Evolutionary conservation across 2,888 invertebrate genomes (phyloP).

Genomic region (Megalurothrips usitatus): DNA sequence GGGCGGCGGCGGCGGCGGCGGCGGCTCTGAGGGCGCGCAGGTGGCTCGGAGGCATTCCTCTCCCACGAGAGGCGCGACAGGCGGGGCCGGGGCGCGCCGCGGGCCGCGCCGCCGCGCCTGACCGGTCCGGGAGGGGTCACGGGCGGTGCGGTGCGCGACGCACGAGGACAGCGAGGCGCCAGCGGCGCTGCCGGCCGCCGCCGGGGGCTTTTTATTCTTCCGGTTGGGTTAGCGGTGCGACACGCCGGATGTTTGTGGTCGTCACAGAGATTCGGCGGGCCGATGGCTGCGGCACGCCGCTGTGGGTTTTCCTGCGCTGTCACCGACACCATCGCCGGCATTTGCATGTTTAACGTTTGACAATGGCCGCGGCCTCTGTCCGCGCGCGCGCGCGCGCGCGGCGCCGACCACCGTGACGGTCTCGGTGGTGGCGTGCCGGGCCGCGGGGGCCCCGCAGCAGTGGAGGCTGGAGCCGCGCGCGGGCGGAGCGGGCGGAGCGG

Average conservation of each 20-base stretch:
- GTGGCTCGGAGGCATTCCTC: no score
- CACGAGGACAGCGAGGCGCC: no score
- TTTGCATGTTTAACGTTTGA: constrained; percentile 25
- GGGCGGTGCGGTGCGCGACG: background rate
- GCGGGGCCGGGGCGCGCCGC: no score
- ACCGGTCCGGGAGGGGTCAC: background rate
- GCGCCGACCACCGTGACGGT: background rate
- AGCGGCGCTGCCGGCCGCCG: no score
- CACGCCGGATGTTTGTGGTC: no score
- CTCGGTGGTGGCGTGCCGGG: background rate
- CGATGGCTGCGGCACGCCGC: background rate
- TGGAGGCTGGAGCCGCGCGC: background rate
- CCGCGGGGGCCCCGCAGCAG: background rate
- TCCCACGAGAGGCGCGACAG: no score
- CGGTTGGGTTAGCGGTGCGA: no score
- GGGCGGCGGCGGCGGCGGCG: no score
- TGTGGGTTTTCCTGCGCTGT: background rate
- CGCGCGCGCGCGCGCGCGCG: background rate
- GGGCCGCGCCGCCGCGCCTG: background rate
- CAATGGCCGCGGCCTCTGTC: background rate
- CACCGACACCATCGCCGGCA: background rate
- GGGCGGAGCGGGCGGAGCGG: background rate
- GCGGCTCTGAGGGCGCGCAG: no score
- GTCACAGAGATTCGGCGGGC: background rate
- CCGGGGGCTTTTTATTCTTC: no score